phyloP scores from a whole-genome alignment of 1,140 invertebrate genomes.

The Drosophila subpulchrella region DNA sequence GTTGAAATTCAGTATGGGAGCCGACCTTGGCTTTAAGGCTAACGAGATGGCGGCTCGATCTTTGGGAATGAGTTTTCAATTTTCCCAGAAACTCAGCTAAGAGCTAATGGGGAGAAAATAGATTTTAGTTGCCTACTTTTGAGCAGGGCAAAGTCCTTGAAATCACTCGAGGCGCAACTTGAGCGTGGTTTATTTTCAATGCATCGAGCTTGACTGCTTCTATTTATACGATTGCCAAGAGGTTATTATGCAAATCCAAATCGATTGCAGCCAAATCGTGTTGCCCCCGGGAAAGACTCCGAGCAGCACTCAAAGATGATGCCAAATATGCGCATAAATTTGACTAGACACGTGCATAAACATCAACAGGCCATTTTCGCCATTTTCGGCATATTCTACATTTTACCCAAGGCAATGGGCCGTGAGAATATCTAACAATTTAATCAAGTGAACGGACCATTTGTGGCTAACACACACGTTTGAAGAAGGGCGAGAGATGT shows the following conservation, averaged over 20 bases:
- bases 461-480: conserved; percentile 54
- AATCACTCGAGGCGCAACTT: conserved; percentile 11
- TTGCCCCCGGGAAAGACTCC: conserved; percentile 5
- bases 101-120: conserved; percentile 10
- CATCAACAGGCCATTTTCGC: conserved; percentile 60
- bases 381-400: conserved; percentile 47
- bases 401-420: conserved; percentile 16
- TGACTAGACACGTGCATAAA: conserved; percentile 42
- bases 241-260: conserved; percentile 56
- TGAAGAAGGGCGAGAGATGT: too few species aligned
- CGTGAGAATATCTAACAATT: conserved; percentile 61
- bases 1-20: conserved; percentile 29
- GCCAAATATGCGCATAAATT: conserved; percentile 61
- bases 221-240: conserved; percentile 24
- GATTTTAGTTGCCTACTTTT: conserved; percentile 26
- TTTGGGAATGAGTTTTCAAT: conserved; percentile 39
- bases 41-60: conserved; percentile 3
- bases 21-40: conserved; percentile 30
- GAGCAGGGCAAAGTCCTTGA: conserved; percentile 13
- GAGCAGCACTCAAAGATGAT: conserved; percentile 15
- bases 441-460: conserved; percentile 69
- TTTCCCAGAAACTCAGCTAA: conserved; percentile 9
- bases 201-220: conserved; percentile 27
- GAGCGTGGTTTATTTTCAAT: conserved; percentile 13
- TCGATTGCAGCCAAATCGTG: conserved; percentile 47